Percentiles rank a stretch among this genome's conserved stretches.
Evolutionary conservation across 2,888 invertebrate genomes (phyloP).

Genomic region (Hirtodrosophila confusa): DNA sequence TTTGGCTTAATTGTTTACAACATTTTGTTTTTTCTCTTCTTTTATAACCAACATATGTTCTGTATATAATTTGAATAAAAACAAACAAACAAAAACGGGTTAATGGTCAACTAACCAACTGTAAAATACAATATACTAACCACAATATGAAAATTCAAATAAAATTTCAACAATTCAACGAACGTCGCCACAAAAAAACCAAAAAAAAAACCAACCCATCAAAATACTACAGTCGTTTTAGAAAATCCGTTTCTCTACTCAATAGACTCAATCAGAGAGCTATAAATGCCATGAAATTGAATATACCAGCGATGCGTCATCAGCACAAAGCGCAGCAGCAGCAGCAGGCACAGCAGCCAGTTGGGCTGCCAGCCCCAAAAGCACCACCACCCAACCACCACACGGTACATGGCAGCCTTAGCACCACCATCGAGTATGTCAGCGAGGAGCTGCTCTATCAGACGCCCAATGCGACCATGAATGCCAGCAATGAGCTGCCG

Average conservation of each 20-base stretch:
- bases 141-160: conserved; percentile 26
- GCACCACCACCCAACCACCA: conserved; percentile 14
- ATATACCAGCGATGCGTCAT: conserved; percentile 79
- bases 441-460: conserved; percentile 78
- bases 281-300: conserved; percentile 83
- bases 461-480: conserved; percentile 83
- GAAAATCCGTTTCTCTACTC: conserved; percentile 84
- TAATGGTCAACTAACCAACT: conserved; percentile 64
- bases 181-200: conserved; percentile 41
- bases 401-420: conserved; percentile 34
- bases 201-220: conserved; percentile 33
- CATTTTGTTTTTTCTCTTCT: conserved; percentile 66
- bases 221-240: conserved; percentile 80
- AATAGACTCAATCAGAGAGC: conserved; percentile 84
- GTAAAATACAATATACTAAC: conserved; percentile 50
- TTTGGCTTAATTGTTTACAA: conserved; percentile 52
- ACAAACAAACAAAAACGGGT: conserved; percentile 53
- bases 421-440: conserved; percentile 65
- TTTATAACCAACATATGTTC: conserved; percentile 55
- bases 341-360: conserved; percentile 30
- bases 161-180: conserved; percentile 38
- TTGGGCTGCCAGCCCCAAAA: not conserved
- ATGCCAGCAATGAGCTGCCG: conserved; percentile 62
- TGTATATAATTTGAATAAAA: conserved; percentile 50
- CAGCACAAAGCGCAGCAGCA: conserved; percentile 45